Evolutionary conservation across 1,140 invertebrate genomes (phyloP), one percentile per base, ranked within the genome.

Genomic region (Dendrolimus kikuchii): DNA sequence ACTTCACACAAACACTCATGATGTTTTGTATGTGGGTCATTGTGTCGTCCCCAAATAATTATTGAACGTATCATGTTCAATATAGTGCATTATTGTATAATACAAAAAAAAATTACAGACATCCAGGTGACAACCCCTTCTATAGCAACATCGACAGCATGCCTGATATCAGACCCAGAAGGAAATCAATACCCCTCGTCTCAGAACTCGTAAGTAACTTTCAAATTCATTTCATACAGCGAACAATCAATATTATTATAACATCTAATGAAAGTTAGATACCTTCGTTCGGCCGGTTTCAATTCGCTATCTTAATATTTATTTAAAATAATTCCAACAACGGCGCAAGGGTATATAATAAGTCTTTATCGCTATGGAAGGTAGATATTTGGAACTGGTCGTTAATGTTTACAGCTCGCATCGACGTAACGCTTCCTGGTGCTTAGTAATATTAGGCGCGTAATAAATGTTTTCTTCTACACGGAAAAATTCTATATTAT

Each of bases 131-230:
- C 87, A 99, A 99, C 89, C 96, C 97, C 7, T 99, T 99, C 90
- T 99, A 99, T 91, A 99, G 96, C 82, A 98, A 96, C 87, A 99
- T 99, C 88, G 98, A 99, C 92, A 99, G 97, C 76, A 99, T 98
- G 96, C 98, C 98, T 40, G 98, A 99, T 82, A 98, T 99, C 87
- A 92, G 97, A 79, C 96, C 96, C 56, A 90, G 94, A 74, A 91
- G 97, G 76, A 99, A 99, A 89, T 98, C 97, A 36, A 99, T 99
- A 74, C 97, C 98, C 55, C 92, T 99, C 71, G 98, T 99, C 70
- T 99, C 97, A 55, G 98, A 99, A 89, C 91, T 99, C 93, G 98
- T 99, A 93, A 94, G 96, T 94, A 79, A 66, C 40, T n/a, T 53
- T 71, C 51, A 38, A 62, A 56, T 62, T 55, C 46, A 51, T 23